Conservation (phyloP, 2,113 vertebrate species). For the Xenopus laevis region DNA sequence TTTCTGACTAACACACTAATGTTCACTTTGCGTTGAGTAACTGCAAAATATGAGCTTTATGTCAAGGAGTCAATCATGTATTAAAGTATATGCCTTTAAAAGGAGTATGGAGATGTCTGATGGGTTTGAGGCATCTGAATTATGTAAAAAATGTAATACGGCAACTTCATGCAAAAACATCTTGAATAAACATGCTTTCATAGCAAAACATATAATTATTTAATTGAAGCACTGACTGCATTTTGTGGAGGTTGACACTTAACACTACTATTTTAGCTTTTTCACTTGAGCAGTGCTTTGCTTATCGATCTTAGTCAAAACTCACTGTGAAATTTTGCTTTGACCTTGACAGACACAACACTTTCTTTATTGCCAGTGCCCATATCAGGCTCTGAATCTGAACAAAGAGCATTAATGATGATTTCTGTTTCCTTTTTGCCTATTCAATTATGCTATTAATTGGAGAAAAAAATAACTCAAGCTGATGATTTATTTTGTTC, state of each 20-base stretch:
- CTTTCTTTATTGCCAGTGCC: not conserved
- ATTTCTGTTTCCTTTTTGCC: not conserved
- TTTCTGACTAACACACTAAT: too few species aligned
- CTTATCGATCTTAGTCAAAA: not conserved
- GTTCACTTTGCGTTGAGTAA: conserved; percentile 27
- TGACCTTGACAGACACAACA: not conserved
- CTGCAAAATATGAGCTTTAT: conserved; percentile 38
- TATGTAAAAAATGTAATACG: conserved; percentile 37
- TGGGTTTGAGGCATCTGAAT: conserved; percentile 32
- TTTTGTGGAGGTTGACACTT: not conserved
- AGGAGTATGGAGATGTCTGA: conserved; percentile 34
- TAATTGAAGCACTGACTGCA: not conserved
- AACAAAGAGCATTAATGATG: not conserved
- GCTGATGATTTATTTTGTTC: too few species aligned
- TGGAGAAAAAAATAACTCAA: too few species aligned
- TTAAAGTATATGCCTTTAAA: conserved; percentile 39
- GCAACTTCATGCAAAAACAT: conserved; percentile 37
- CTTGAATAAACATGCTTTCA: conserved; percentile 40
- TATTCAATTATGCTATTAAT: too few species aligned
- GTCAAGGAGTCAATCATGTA: conserved; percentile 41
- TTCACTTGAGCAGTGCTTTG: not conserved
- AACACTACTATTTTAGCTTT: not conserved
- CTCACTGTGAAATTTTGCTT: too few species aligned
- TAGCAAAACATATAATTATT: conserved; percentile 8
- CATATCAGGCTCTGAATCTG: not conserved